These are phyloP conservation scores for Maconellicoccus hirsutus DNA, from an alignment of 1,140 invertebrate species.

Conservation along the genomic window DNA sequence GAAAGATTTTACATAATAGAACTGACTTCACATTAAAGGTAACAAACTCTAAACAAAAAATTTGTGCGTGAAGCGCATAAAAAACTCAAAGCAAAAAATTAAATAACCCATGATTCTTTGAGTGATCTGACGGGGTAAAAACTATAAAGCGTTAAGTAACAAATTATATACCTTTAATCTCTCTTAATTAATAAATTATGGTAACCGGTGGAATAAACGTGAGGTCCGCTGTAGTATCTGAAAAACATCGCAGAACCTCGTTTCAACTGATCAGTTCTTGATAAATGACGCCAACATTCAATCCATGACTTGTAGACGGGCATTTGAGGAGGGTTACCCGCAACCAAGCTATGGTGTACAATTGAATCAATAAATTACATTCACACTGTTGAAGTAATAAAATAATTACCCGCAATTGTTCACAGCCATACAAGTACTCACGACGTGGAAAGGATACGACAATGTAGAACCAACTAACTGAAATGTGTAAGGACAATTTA, in stretches of 20 bases:
- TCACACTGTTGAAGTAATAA: slow-evolving; percentile 29
- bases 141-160: background rate
- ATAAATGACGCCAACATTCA: slow-evolving; percentile 65
- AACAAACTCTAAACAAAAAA: too few relatives aligned
- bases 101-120: too few relatives aligned
- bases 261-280: slow-evolving; percentile 58
- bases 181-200: slow-evolving; percentile 13
- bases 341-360: slow-evolving; percentile 49
- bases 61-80: too few relatives aligned
- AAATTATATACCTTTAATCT: background rate
- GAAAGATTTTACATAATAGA: too few relatives aligned
- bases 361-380: slow-evolving; percentile 27
- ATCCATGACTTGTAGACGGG: slow-evolving; percentile 63
- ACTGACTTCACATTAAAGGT: too few relatives aligned
- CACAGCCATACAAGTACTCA: slow-evolving; percentile 76
- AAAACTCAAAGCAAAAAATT: too few relatives aligned
- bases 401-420: slow-evolving; percentile 50
- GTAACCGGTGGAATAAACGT: slow-evolving; percentile 4
- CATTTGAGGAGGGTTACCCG: slow-evolving; percentile 67
- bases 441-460: slow-evolving; percentile 75
- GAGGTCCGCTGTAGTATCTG: slow-evolving; percentile 29
- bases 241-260: slow-evolving; percentile 43
- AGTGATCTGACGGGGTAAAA: too few relatives aligned
- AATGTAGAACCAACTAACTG: slow-evolving; percentile 61
- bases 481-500: too few relatives aligned